These are phyloP conservation scores for Euplagia quadripunctaria DNA, from an alignment of 2,888 invertebrate genomes.

Conservation along the genomic window DNA sequence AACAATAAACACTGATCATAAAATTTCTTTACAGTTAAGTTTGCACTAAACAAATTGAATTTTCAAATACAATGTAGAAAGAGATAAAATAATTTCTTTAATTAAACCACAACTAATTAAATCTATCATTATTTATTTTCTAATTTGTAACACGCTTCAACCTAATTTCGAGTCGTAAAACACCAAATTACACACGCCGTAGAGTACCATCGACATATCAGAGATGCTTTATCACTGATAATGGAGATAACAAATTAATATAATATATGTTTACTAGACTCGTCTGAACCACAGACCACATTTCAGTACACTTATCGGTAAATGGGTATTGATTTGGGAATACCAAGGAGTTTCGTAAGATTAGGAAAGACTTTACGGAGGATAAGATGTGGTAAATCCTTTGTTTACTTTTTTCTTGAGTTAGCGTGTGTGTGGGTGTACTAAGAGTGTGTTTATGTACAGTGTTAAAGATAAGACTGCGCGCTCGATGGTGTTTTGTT, in stretches of 20 bases:
- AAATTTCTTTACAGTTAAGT: too few relatives aligned
- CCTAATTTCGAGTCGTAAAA: slow-evolving; percentile 12
- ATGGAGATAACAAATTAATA: slow-evolving; percentile 58
- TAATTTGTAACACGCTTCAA: not conserved
- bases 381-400: slow-evolving; percentile 1
- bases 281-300: slow-evolving; percentile 4
- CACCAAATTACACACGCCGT: slow-evolving; percentile 21
- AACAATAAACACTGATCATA: too few relatives aligned
- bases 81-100: too few relatives aligned
- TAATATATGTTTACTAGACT: slow-evolving; percentile 43
- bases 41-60: too few relatives aligned
- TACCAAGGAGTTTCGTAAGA: not conserved
- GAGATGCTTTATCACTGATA: slow-evolving; percentile 47
- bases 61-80: too few relatives aligned
- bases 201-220: slow-evolving; percentile 33
- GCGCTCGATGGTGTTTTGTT: slow-evolving; percentile 2
- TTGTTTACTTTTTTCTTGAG: not conserved
- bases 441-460: not conserved
- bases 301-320: not conserved
- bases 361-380: not conserved
- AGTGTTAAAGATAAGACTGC: slow-evolving; percentile 11
- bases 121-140: not conserved
- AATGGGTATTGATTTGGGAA: slow-evolving; percentile 9
- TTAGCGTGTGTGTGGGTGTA: slow-evolving; percentile 3
- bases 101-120: too few relatives aligned